Evolutionary conservation across 2,113 vertebrate species (phyloP).

Genomic region (Cyphomyrus plagiostoma): DNA sequence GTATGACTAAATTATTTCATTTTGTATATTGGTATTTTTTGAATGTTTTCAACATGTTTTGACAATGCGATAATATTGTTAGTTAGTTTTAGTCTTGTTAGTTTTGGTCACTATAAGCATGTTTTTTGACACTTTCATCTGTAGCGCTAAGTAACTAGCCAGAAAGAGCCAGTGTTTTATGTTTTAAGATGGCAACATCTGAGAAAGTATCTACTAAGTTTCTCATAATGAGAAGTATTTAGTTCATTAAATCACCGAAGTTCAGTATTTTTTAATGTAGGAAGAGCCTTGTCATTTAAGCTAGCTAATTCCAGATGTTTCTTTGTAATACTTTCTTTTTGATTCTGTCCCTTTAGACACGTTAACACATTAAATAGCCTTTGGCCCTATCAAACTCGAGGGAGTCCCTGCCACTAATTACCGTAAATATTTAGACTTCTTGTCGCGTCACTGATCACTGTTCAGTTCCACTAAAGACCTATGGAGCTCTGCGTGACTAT

Average conservation of each 20-base stretch:
- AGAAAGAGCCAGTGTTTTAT: neutral
- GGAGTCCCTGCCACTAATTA: neutral
- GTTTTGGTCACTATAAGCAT: neutral
- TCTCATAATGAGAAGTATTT: neutral
- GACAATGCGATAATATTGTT: neutral
- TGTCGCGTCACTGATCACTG: neutral
- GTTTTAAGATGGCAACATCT: neutral
- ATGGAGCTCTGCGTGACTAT: neutral
- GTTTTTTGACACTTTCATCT: neutral
- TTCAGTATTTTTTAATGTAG: neutral
- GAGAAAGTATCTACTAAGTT: neutral
- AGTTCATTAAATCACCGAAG: neutral
- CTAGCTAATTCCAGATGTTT: neutral
- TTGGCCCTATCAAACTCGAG: neutral
- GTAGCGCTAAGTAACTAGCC: neutral
- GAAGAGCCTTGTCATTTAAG: neutral
- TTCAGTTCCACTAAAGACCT: neutral
- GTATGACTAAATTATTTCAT: no score
- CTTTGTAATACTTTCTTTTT: neutral
- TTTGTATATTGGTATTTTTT: neutral
- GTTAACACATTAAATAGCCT: neutral
- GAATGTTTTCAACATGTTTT: neutral
- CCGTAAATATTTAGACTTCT: neutral
- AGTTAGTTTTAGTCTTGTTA: neutral
- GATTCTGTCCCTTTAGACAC: neutral